phyloP scores from a whole-genome alignment of 2,888 invertebrate genomes.

The Yponomeuta cagnagella region DNA sequence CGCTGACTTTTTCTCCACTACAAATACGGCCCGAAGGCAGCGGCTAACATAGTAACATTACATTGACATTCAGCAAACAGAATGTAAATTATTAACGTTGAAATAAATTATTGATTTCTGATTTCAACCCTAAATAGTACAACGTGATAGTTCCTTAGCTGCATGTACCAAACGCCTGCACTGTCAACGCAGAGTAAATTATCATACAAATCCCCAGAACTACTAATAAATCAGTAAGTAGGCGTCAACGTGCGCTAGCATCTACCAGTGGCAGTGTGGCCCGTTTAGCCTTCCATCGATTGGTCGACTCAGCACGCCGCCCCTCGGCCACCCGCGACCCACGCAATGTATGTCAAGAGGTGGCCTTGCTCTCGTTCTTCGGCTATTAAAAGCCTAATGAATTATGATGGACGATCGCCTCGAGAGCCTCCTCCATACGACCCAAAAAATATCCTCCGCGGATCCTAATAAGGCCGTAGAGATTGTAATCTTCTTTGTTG shows the following conservation, averaged over 20 bases:
- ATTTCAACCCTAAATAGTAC: neutral
- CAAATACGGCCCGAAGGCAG: no score
- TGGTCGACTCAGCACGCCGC: conserved; percentile 65
- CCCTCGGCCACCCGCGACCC: conserved; percentile 51
- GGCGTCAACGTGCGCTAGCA: conserved; percentile 1
- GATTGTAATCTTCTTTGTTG: neutral
- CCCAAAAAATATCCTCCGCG: conserved; percentile 28
- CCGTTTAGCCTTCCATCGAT: conserved; percentile 44
- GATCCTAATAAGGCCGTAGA: conserved; percentile 11
- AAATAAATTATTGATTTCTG: no score
- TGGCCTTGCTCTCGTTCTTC: conserved; percentile 70
- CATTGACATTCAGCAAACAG: no score
- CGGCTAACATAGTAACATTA: no score
- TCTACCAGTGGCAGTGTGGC: neutral
- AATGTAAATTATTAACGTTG: no score
- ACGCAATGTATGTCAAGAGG: conserved; percentile 63
- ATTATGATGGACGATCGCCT: conserved; percentile 56
- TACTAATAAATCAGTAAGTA: neutral
- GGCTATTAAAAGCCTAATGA: conserved; percentile 71
- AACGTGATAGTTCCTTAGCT: neutral
- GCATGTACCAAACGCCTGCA: neutral
- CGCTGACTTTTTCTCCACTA: no score
- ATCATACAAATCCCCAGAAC: neutral
- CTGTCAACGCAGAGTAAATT: no score
- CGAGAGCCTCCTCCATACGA: conserved; percentile 36